Conservation (phyloP, 2,797 vertebrate genomes). For the Aldrovandia affinis region DNA sequence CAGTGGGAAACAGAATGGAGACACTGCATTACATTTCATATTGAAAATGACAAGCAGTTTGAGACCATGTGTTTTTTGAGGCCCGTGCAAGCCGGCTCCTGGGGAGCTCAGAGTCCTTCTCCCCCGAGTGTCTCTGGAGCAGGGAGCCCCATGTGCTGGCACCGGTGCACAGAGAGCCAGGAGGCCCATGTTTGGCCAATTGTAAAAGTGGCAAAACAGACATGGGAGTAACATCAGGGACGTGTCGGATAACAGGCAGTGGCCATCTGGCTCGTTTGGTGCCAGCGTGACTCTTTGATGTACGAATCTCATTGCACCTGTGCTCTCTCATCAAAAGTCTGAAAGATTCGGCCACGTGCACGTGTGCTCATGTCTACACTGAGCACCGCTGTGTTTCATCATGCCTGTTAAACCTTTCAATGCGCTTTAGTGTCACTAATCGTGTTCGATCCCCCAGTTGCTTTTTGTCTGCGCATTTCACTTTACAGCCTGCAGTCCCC, state of each 20-base stretch:
- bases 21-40: background rate
- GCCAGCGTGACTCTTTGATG: background rate
- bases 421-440: background rate
- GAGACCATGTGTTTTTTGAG: background rate
- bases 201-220: background rate
- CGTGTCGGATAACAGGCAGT: background rate
- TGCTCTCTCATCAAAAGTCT: background rate
- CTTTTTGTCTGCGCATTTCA: background rate
- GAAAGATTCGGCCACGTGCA: background rate
- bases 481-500: background rate
- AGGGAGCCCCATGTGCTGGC: background rate
- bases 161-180: background rate
- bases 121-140: background rate
- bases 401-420: background rate
- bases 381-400: background rate
- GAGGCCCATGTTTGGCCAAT: background rate
- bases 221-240: background rate
- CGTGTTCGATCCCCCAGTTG: background rate
- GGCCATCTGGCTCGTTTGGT: background rate
- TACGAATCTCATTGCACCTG: constrained; percentile 17
- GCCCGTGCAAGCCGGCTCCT: background rate
- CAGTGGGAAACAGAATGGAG: background rate
- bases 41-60: background rate
- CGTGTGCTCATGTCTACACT: background rate
- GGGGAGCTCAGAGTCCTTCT: background rate